Base-by-base conservation (phyloP, 2,797 vertebrate genomes). In the Adrianichthys oophorus region DNA sequence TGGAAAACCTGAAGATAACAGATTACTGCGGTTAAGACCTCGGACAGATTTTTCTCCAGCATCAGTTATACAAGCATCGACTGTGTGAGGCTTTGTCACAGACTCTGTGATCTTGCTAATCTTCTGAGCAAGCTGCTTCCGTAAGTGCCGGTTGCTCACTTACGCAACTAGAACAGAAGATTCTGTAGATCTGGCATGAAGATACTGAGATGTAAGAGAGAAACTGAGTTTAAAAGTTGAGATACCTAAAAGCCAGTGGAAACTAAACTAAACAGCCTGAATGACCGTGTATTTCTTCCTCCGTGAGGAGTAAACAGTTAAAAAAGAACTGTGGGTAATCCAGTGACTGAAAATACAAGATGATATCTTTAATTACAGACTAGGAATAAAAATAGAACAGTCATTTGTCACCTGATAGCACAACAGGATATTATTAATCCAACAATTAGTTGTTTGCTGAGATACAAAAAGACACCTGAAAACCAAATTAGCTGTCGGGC, bases 41-140 rank as follows among this genome's bases (percentile, higher is more conserved):
- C 15, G 43, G 48, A 23, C 52, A 37, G 43, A 48, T 73, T 53
- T 65, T 60, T 62, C 26, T 59, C 52, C 51, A 19, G 70, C 44
- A 54, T 50, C 51, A 37, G 53, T 83, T 85, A 68, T 61, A 82
- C 70, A 80, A 76, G 55, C 32, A 64, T 61, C 62, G 71, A 67
- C 56, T 68, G 48, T 47, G 52, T 57, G 66, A 62, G 54, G 61
- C 41, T 60, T 56, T 48, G 23, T 52, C 61, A 26, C 21, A 24
- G 23, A 37, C 32, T 50, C 1, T 0, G 16, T 41, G 17, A 40
- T 54, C 55, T 45, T 23, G 46, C 16, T 4, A 52, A 65, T 6
- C 26, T 48, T 53, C 62, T 16, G 45, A 52, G 37, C 47, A 51
- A 64, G 17, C 52, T 29, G 41, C 18, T 60, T 23, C 29, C 54